Evolutionary conservation across 1,140 invertebrate species (phyloP).

Genomic region (Steinernema khuongi): DNA sequence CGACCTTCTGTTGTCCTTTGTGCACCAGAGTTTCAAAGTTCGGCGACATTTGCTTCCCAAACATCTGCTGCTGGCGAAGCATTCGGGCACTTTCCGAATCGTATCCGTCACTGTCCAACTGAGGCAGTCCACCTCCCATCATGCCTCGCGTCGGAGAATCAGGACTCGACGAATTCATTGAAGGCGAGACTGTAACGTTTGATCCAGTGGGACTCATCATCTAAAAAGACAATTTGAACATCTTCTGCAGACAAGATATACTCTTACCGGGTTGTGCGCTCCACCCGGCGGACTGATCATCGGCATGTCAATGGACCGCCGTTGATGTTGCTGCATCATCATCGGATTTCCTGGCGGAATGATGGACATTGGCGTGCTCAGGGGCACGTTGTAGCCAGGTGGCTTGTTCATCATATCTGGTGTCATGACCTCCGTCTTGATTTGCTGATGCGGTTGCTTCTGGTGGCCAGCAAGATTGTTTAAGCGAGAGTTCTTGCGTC

Average conservation of each 20-base stretch:
- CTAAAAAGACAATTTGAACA: background rate
- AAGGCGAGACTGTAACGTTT: slow-evolving; percentile 27
- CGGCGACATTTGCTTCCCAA: background rate
- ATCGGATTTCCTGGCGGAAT: background rate
- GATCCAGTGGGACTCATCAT: slow-evolving; percentile 31
- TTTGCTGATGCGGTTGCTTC: slow-evolving; percentile 63
- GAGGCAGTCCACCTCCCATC: background rate
- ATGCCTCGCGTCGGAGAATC: slow-evolving; percentile 7
- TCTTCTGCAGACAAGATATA: background rate
- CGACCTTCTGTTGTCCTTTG: background rate
- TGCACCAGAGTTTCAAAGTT: background rate
- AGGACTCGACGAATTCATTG: slow-evolving; percentile 12
- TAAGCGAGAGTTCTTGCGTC: slow-evolving; percentile 70
- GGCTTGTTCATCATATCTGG: background rate
- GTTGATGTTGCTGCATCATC: background rate
- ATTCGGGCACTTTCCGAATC: background rate
- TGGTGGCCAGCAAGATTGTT: slow-evolving; percentile 84
- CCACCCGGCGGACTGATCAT: background rate
- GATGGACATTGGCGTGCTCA: slow-evolving; percentile 7
- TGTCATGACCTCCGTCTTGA: slow-evolving; percentile 22
- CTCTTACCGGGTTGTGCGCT: background rate
- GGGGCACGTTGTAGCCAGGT: background rate
- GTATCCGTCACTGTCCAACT: background rate
- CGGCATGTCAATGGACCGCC: background rate
- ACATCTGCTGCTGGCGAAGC: background rate